Base-by-base conservation (phyloP, 1,140 invertebrate genomes). In the Planococcus citri region DNA sequence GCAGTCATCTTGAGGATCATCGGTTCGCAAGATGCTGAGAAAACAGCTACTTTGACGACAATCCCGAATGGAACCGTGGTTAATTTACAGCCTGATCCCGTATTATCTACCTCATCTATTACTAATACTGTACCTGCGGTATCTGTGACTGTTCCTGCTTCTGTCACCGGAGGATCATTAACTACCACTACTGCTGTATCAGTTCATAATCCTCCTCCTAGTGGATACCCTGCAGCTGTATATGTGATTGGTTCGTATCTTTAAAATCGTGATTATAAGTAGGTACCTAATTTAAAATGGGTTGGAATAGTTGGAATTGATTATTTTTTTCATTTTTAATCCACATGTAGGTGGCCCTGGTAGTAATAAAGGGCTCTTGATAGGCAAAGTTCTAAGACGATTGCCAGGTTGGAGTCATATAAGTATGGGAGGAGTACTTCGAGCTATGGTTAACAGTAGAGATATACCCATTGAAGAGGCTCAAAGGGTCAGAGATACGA, bases 331-430 rank as follows among this genome's bases (percentile, higher is more conserved):
- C 4, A 33, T 33, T 33, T 33, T 33, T 33, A 33, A 33, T 33
- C 12, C 29, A 3, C 29, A 33, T 24, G 33, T 70, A 84, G 83
- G 90, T 58, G 90, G 90, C 20, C 90, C 90, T 0, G 90, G 90
- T 27, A 90, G 88, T 73, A 86, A 86, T 72, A 93, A 92, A 77
- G 85, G 86, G 14, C 78, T 81, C 0, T 77, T 92, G 17, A 91
- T 90, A 75, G 79, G 83, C 27, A 83, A 86, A 73, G 87, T 87
- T 0, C 81, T 88, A 0, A 75, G 78, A 1, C 82, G 86, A 29
- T 82, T 85, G 73, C 81, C 84, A 0, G 86, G 86, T 1, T 93
- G 90, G 90, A 81, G 83, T 1, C 88, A 90, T 74, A 80, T 91
- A 24, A 90, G 87, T 74, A 77, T 91, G 12, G 89, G 90, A 1